Percentiles rank a stretch among this genome's conserved stretches.
Evolutionary conservation across 2,797 vertebrate species (phyloP).

Genomic region (Tangara arthus): DNA sequence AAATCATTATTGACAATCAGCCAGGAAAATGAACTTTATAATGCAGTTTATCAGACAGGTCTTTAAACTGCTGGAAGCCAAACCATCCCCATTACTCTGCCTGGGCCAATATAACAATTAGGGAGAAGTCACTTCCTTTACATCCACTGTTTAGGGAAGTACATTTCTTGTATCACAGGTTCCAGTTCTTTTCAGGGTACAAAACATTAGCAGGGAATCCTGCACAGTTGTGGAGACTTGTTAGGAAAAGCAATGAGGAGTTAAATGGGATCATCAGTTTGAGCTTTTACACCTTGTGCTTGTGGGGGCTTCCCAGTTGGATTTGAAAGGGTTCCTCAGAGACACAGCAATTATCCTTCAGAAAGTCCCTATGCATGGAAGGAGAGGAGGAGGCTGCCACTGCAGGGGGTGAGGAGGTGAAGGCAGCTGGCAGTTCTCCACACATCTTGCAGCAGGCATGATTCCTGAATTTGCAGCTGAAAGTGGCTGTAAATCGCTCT

Average conservation of each 20-base stretch:
- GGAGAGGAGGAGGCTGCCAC: background rate
- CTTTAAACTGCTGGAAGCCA: background rate
- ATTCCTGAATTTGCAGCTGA: background rate
- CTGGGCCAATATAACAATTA: accelerated
- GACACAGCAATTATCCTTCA: background rate
- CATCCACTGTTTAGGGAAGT: background rate
- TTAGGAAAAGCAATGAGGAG: background rate
- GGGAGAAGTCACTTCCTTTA: background rate
- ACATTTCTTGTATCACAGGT: background rate
- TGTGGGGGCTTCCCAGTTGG: background rate
- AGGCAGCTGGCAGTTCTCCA: background rate
- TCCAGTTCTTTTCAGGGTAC: background rate
- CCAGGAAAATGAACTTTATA: background rate
- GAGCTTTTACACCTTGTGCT: background rate
- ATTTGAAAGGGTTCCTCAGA: background rate
- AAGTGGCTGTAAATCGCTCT: background rate
- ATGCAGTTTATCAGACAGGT: background rate
- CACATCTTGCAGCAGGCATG: background rate
- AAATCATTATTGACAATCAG: background rate
- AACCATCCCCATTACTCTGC: background rate
- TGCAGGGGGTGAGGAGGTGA: background rate
- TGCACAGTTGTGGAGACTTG: background rate
- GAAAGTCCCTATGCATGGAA: accelerated
- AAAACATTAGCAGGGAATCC: accelerated
- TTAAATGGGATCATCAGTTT: background rate